Evolutionary conservation across 2,888 invertebrate genomes (phyloP), one percentile per base, ranked within the genome.

Genomic region (Andrena fulva): DNA sequence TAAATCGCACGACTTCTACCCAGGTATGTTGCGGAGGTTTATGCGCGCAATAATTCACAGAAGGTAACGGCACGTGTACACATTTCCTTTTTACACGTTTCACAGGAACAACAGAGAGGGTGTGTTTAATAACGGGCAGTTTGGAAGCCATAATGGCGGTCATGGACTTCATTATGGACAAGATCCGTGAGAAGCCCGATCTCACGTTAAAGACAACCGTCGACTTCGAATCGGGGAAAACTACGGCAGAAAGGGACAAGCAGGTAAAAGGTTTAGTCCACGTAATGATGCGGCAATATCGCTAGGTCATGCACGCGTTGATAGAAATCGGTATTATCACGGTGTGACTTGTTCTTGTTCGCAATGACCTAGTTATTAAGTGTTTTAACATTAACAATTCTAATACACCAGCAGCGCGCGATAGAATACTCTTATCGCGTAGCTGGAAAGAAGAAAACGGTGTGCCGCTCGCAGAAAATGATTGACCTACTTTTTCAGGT

Each of bases 1-100:
- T 92, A 99, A 99, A 95, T 98, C 99, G 73, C 99, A 99, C 93
- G 99, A 99, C 94, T 99, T 98, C 94, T 99, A 99, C 95, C 99
- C 99, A 95, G 99, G 99, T 99, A 94, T 12, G 8, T 42, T 24
- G 27, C 24, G 0, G 24, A 56, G 20, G 6, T 20, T 52, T 52
- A 2, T 20, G 7, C 8, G 20, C 2, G n/a, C 2, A 12, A 42
- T 1, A 6, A 20, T 20, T 42, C 4, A 42, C 42, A 16, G 16
- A 42, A 16, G 16, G 4, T 16, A 42, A 16, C 42, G 4, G 16
- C 52, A 20, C 1, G 20, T 56, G 0, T 24, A 24, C 27, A 56
- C 24, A 24, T n/a, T 60, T n/a, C n/a, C 16, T n/a, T 5, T 4
- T 60, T 7, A 8, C 33, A 31, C 63, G 16, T 80, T 73, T 94